Percentiles rank a stretch among this genome's conserved stretches.
These are phyloP conservation scores for Clamator glandarius DNA, from an alignment of 2,797 vertebrate genomes.

Conservation along the genomic window DNA sequence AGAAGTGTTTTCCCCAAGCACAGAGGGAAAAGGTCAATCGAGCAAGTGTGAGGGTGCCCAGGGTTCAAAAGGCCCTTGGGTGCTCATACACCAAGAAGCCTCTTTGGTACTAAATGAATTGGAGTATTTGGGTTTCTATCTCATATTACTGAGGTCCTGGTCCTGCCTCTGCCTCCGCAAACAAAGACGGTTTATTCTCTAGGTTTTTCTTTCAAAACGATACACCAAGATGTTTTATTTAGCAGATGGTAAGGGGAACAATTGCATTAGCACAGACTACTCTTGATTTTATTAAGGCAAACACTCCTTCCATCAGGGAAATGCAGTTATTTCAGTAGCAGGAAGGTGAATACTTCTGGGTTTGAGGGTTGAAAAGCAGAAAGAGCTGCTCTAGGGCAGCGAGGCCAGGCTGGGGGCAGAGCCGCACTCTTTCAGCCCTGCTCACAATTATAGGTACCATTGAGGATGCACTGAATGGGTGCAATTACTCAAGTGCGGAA, in stretches of 20 bases:
- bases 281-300: background rate
- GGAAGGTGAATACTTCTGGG: background rate
- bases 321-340: background rate
- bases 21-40: background rate
- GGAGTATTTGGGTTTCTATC: background rate
- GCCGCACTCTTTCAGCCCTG: background rate
- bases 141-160: background rate
- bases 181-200: background rate
- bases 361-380: background rate
- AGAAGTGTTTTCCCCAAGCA: background rate
- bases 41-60: background rate
- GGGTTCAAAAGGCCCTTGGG: background rate
- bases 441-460: accelerated
- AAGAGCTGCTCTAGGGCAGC: accelerated
- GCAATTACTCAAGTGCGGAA: background rate
- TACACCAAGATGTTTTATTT: background rate
- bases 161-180: background rate
- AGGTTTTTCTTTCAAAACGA: background rate
- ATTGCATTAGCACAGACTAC: background rate
- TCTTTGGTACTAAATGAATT: background rate
- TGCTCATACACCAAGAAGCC: background rate
- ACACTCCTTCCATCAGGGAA: background rate
- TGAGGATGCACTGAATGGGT: background rate
- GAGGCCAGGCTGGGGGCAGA: background rate
- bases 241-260: background rate